Base-by-base conservation (phyloP, 2,888 invertebrate species). In the Ormyrus thymus region DNA sequence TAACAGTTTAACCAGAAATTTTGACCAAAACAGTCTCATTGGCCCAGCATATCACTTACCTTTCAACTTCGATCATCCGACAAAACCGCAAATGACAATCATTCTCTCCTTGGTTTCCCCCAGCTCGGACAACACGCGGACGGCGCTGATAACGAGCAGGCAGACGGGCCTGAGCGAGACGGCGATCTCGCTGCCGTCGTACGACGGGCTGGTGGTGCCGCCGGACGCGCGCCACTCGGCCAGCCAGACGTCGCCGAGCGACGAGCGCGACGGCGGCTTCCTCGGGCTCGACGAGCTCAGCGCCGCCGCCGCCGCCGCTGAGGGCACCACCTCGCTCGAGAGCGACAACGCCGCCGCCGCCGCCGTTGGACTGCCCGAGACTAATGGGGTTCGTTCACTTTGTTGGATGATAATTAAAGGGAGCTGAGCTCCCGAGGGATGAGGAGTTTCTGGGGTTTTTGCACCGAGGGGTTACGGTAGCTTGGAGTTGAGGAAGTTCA, bases 121-220 rank as follows among this genome's bases (percentile, higher is more conserved):
- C 11, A 50, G 64, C 50, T 4, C 29, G 29, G 69, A 69, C 61
- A 48, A 29, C 53, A 61, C 64, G 59, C 51, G 75, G 1, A 71
- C 66, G 15, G 66, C 48, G 0, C 50, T 76, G 71, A 64, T 78
- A 76, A 69, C 72, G 53, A 68, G 80, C 51, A 80, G 66, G 71
- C 76, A 51, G 75, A 48, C n/a, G 64, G 82, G 76, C 29, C 78
- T 51, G 58, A 72, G 53, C n/a, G 80, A 80, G 51, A 78, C 75
- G 64, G 74, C 79, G 10, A 78, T 81, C 0, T 83, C 83, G 0
- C 80, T 84, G 45, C 84, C 85, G 1, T 84, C 87, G 5, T 84
- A 85, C 82, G 85, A 86, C 58, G 83, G 84, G 0, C 15, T 64
- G 51, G 80, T 81, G 48, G 80, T 83, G 43, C 61, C 80, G 9